Percentiles rank a stretch among this genome's conserved stretches.
phyloP scores from a whole-genome alignment of 2,888 invertebrate species.

The Sinohyriopsis cumingii region DNA sequence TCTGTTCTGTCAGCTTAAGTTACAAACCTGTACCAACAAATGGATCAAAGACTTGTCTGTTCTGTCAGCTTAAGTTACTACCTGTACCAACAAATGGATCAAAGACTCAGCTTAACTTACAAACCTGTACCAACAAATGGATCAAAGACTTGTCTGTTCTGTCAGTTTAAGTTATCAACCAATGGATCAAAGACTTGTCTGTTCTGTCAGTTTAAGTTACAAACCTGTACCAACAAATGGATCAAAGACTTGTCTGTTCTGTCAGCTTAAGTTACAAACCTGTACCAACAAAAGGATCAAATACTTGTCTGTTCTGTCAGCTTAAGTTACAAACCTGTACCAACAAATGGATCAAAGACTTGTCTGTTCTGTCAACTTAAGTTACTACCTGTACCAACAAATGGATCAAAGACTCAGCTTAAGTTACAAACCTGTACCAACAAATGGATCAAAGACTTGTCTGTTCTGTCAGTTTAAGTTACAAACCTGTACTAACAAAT shows the following conservation, averaged over 20 bases:
- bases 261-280: too few relatives aligned
- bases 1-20: too few relatives aligned
- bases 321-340: constrained; percentile 74
- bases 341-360: constrained; percentile 96
- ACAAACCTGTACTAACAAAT: too few relatives aligned
- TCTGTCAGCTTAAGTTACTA: constrained; percentile 65
- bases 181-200: constrained; percentile 94
- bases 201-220: constrained; percentile 70
- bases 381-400: too few relatives aligned
- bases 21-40: too few relatives aligned
- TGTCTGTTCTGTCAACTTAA: constrained; percentile 83
- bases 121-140: constrained; percentile 90
- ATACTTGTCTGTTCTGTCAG: constrained; percentile 80
- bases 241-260: constrained; percentile 87
- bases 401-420: constrained; percentile 86
- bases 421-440: constrained; percentile 78
- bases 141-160: constrained; percentile 87
- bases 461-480: too few relatives aligned
- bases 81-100: constrained; percentile 95
- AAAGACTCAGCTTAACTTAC: constrained; percentile 74
- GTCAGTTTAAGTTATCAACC: too few relatives aligned
- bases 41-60: constrained; percentile 88
- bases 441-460: constrained; percentile 95
- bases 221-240: constrained; percentile 90
- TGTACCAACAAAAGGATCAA: constrained; percentile 99